These are phyloP conservation scores for Leucophora obtusa DNA, from an alignment of 2,888 invertebrate species.

Conservation along the genomic window DNA sequence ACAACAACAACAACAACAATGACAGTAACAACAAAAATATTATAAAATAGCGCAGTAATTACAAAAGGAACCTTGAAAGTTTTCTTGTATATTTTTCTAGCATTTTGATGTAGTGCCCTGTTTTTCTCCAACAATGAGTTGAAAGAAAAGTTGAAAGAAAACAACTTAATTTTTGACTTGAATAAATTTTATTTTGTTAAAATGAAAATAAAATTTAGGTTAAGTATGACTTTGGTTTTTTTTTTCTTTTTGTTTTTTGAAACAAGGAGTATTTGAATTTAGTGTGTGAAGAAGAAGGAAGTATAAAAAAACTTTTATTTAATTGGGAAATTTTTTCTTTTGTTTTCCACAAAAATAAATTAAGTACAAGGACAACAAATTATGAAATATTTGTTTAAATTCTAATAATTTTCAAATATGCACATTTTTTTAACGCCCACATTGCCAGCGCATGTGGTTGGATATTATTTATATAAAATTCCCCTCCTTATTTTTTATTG, in stretches of 20 bases:
- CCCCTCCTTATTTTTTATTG: neutral
- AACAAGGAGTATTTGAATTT: neutral
- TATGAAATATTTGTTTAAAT: no score
- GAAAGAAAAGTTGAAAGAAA: slow-evolving; percentile 23
- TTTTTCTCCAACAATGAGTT: slow-evolving; percentile 54
- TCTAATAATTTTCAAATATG: no score
- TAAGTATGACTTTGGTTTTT: slow-evolving; percentile 31
- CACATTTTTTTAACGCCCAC: neutral
- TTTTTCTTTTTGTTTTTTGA: neutral
- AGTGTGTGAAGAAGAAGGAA: no score
- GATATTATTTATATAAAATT: slow-evolving; percentile 5
- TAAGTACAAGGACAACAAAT: neutral
- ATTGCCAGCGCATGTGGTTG: neutral
- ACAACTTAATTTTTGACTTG: slow-evolving; percentile 46
- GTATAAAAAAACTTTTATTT: no score
- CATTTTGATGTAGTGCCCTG: slow-evolving; percentile 26
- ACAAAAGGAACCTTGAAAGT: slow-evolving; percentile 57
- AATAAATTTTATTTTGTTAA: slow-evolving; percentile 6
- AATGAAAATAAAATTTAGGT: slow-evolving; percentile 41
- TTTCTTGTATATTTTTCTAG: slow-evolving; percentile 10
- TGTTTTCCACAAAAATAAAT: no score
- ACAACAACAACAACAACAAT: slow-evolving; percentile 14
- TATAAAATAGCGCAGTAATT: slow-evolving; percentile 56
- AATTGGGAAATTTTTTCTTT: no score
- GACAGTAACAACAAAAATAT: neutral